Base-by-base conservation (phyloP, 2,888 invertebrate species). In the Disparrhopalites patrizii region DNA sequence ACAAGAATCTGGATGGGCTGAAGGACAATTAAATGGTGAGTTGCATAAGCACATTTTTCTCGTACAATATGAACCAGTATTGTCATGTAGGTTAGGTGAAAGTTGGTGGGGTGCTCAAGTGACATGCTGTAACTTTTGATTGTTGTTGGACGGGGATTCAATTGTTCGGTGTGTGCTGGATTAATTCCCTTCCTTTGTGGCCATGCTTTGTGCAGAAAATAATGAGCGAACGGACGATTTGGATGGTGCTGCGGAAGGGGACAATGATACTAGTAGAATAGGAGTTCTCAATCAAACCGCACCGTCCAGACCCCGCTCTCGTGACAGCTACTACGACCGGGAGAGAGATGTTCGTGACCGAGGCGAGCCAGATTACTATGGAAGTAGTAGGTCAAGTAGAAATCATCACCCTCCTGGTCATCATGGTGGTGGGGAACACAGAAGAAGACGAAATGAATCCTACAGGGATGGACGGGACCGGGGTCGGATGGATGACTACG, bases 271-370 rank as follows among this genome's bases (percentile, higher is more conserved):
- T 5, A 66, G 56, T 43, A 33, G 55, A 63, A 28, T 61, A 50
- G 18, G 8, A 38, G 38, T 63, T 8, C 25, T 23, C 28, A 54
- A 55, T 56, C 61, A 40, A 31, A 66, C 54, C 13, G 56, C 55
- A 18, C 60, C 64, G n/a, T 63, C 63, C 23, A 57, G 67, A 43
- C 67, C 67, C 7, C 47, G 55, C 23, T 67, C 65, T 36, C 47
- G 63, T 28, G 60, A 60, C 20, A 58, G 66, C 8, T 67, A 66
- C 47, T 68, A 70, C 38, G 71, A 70, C 57, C 61, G 70, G 28
- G 72, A 71, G 13, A 62, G 69, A 27, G 62, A 67, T n/a, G 56
- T 61, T 33, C 65, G 69, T 23, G 64, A 69, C 57, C 70, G 68
- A 31, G 62, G 71, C 18, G 66, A 70, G 23, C 38, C 62, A 23